Evolutionary conservation across 92 coral and sea anemone genomes (phyloP).

Genomic region (Desmophyllum pertusum): DNA sequence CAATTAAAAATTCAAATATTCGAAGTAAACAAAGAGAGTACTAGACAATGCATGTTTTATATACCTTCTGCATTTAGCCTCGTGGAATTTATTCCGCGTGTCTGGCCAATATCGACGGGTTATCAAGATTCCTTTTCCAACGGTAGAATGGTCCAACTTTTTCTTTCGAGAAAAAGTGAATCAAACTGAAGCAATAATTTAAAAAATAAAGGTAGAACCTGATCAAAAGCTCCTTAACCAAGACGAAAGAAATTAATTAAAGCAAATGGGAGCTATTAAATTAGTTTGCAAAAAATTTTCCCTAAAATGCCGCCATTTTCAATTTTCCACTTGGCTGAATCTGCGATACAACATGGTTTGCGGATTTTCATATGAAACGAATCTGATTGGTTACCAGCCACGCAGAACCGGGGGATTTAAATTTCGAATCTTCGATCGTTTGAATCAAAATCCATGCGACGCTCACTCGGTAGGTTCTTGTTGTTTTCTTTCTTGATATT

Average conservation of each 20-base stretch:
- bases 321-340: background rate
- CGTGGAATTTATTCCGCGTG: constrained; percentile 3
- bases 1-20: background rate
- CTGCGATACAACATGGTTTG: constrained; percentile 11
- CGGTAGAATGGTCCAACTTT: background rate
- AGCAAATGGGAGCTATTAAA: background rate
- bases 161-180: background rate
- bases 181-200: background rate
- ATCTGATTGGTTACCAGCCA: constrained; percentile 68
- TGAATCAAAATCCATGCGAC: constrained; percentile 21
- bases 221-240: background rate
- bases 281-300: background rate
- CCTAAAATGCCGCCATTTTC: background rate
- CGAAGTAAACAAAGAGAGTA: background rate
- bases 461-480: background rate
- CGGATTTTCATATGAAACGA: background rate
- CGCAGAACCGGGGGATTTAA: constrained; percentile 70
- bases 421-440: constrained; percentile 65
- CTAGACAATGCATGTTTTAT: too few species aligned
- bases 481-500: background rate
- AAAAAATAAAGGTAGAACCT: too few species aligned
- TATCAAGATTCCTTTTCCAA: too few species aligned
- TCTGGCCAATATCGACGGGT: constrained; percentile 2
- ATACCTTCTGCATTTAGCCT: background rate
- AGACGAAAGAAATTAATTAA: background rate